Conservation (phyloP, 2,797 vertebrate genomes). For the Acomys russatus region DNA sequence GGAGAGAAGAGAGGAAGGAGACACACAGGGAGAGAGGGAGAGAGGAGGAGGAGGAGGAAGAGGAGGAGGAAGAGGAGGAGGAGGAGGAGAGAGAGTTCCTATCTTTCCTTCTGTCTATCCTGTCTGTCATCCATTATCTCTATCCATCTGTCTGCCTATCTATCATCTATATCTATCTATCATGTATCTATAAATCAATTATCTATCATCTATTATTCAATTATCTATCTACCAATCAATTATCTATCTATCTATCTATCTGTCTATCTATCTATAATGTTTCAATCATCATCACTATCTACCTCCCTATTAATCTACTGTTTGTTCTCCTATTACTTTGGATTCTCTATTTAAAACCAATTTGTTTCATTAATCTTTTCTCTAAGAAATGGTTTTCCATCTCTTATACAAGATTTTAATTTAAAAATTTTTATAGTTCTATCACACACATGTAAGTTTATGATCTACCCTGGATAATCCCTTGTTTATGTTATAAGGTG, state of each 20-base stretch:
- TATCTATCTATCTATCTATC: not conserved
- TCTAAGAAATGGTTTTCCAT: not conserved
- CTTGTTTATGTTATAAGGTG: not conserved
- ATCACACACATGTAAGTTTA: not conserved
- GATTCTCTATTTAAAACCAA: not conserved
- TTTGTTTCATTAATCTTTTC: not conserved
- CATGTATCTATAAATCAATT: too few species aligned
- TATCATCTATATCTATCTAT: not conserved
- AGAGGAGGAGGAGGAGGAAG: not conserved
- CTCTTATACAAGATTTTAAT: not conserved
- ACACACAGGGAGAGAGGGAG: too few species aligned
- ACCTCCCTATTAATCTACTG: not conserved
- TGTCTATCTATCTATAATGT: not conserved
- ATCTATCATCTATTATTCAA: not conserved
- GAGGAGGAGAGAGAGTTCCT: not conserved
- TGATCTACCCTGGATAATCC: not conserved
- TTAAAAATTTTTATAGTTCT: not conserved
- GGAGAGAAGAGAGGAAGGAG: not conserved
- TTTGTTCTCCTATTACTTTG: not conserved
- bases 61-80: not conserved
- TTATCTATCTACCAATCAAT: not conserved
- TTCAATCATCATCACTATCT: not conserved
- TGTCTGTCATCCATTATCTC: not conserved
- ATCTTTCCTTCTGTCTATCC: not conserved
- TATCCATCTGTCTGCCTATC: not conserved